phyloP scores from a whole-genome alignment of 2,797 vertebrate genomes.

The Helostoma temminkii region DNA sequence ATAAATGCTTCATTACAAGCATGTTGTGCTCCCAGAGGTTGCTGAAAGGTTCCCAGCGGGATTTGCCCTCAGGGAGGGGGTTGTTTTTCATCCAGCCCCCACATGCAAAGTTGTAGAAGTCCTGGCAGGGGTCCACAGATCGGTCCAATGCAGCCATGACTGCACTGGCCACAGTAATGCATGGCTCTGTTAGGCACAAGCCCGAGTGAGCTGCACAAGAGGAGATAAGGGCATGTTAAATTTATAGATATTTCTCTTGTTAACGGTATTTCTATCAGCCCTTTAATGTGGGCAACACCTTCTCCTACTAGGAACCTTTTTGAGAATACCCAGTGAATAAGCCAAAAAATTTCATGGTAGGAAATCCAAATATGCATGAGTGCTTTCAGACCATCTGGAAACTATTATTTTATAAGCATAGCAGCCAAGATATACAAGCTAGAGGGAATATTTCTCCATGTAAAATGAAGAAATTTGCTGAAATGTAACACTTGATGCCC shows the following conservation, averaged over 20 bases:
- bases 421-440: constrained; percentile 50
- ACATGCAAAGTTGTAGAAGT: constrained; percentile 95
- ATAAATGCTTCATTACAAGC: constrained; percentile 93
- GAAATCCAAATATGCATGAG: constrained; percentile 27
- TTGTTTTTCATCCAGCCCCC: constrained; percentile 96
- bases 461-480: constrained; percentile 31
- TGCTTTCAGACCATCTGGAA: constrained; percentile 67
- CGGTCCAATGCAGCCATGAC: constrained; percentile 91
- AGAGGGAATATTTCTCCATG: constrained; percentile 26
- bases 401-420: constrained; percentile 38
- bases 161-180: constrained; percentile 89
- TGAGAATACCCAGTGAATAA: not conserved
- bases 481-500: not conserved
- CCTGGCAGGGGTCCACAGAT: constrained; percentile 91
- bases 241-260: constrained; percentile 2
- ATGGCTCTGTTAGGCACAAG: constrained; percentile 90
- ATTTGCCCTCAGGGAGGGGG: constrained; percentile 94
- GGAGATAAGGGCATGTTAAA: not conserved
- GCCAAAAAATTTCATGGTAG: constrained; percentile 45
- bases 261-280: no score
- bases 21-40: constrained; percentile 98
- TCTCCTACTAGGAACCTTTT: constrained; percentile 6
- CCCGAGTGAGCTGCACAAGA: constrained; percentile 81
- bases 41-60: constrained; percentile 96
- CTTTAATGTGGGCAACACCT: constrained; percentile 8